A percentile compares a stretch with the other conserved stretches of the same genome.
Conservation (phyloP, 2,888 invertebrate species). For the Drosophila greeni region DNA sequence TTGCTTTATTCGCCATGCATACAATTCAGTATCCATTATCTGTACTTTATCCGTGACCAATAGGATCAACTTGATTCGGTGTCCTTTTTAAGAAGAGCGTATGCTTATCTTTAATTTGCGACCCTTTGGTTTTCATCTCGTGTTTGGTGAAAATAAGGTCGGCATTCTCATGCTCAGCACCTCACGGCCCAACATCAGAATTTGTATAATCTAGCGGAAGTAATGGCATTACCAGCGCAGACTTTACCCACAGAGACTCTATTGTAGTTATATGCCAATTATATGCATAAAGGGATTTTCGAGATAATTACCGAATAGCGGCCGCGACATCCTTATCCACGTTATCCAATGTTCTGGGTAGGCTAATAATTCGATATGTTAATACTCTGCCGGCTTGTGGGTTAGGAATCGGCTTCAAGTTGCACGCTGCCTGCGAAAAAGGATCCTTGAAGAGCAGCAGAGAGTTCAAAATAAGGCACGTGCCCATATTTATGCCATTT, state of each 20-base stretch:
- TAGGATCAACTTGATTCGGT: slow-evolving; percentile 13
- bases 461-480: slow-evolving; percentile 67
- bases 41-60: slow-evolving; percentile 8
- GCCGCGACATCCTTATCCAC: slow-evolving; percentile 60
- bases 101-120: slow-evolving; percentile 11
- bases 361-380: slow-evolving; percentile 76
- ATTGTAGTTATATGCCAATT: slow-evolving; percentile 70
- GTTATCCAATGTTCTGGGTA: slow-evolving; percentile 76
- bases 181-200: slow-evolving; percentile 23
- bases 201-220: slow-evolving; percentile 67
- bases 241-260: slow-evolving; percentile 65
- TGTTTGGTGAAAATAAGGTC: slow-evolving; percentile 8
- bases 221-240: slow-evolving; percentile 69
- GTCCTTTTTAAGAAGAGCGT: slow-evolving; percentile 15
- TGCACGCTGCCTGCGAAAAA: slow-evolving; percentile 42
- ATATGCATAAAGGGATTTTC: slow-evolving; percentile 69
- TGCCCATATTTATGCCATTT: slow-evolving; percentile 78
- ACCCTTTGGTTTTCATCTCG: slow-evolving; percentile 22
- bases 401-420: slow-evolving; percentile 57
- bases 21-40: background rate
- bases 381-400: slow-evolving; percentile 62
- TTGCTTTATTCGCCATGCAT: no score
- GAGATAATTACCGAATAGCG: slow-evolving; percentile 72
- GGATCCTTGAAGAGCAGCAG: slow-evolving; percentile 25
- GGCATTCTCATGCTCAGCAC: slow-evolving; percentile 18